These are phyloP conservation scores for Luperina nickerlii DNA, from an alignment of 2,888 invertebrate species.

Conservation along the genomic window DNA sequence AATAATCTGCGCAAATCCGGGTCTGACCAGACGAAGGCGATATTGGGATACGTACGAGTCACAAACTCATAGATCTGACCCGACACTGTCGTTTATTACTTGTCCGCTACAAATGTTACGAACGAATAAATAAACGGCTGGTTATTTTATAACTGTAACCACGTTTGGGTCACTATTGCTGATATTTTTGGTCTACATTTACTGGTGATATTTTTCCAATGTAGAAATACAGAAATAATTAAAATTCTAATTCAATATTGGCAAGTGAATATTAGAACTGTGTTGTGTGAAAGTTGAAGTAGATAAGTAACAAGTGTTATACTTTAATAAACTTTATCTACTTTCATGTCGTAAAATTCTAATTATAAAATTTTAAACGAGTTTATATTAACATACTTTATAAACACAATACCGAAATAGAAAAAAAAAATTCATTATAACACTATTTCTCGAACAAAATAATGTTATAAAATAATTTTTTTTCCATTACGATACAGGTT, in stretches of 20 bases:
- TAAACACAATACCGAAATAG: too few relatives aligned
- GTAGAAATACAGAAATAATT: neutral
- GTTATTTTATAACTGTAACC: conserved; percentile 26
- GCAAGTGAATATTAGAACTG: neutral
- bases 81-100: conserved; percentile 52
- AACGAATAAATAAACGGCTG: conserved; percentile 31
- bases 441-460: too few relatives aligned
- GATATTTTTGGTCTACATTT: neutral
- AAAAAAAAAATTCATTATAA: too few relatives aligned
- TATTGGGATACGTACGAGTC: conserved; percentile 59
- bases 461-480: too few relatives aligned
- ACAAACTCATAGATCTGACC: conserved; percentile 47
- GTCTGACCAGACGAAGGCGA: conserved; percentile 47
- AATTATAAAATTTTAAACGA: too few relatives aligned
- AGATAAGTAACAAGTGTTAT: neutral
- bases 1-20: conserved; percentile 63
- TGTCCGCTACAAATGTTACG: conserved; percentile 46
- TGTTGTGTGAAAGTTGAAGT: neutral
- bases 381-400: too few relatives aligned
- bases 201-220: conserved; percentile 14
- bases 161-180: conserved; percentile 9
- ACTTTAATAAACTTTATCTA: conserved; percentile 3
- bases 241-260: neutral
- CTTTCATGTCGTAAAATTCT: too few relatives aligned
- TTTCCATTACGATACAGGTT: too few relatives aligned